These are phyloP conservation scores for Philonicus albiceps DNA, from an alignment of 2,888 invertebrate species.

Conservation along the genomic window DNA sequence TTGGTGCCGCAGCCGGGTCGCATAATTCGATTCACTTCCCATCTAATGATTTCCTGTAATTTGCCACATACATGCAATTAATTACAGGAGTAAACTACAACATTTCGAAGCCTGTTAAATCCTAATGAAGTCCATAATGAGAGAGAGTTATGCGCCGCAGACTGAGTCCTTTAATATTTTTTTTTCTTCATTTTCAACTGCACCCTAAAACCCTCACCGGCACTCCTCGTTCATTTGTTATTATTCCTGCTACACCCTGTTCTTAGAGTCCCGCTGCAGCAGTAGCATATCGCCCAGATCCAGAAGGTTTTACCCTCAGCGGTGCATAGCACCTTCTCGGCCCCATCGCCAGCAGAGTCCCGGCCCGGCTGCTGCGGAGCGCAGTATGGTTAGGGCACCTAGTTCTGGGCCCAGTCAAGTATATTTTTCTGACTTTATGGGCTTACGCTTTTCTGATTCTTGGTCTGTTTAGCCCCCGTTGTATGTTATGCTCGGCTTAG, in stretches of 20 bases:
- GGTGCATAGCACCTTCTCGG: background rate
- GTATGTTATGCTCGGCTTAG: slow-evolving; percentile 33
- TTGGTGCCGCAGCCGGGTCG: slow-evolving; percentile 7
- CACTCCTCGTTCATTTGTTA: slow-evolving; percentile 44
- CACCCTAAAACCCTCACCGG: slow-evolving; percentile 9
- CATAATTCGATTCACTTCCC: slow-evolving; percentile 31
- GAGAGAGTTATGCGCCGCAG: slow-evolving; percentile 45
- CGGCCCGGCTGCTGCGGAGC: background rate
- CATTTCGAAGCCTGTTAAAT: slow-evolving; percentile 48
- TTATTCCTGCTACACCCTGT: background rate
- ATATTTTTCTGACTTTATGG: slow-evolving; percentile 47
- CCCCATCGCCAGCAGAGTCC: background rate
- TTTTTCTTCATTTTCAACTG: background rate
- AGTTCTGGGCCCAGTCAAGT: slow-evolving; percentile 43
- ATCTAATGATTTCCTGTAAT: slow-evolving; percentile 53
- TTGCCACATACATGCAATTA: slow-evolving; percentile 53
- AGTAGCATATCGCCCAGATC: background rate
- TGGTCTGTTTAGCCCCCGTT: slow-evolving; percentile 40
- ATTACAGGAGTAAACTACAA: slow-evolving; percentile 48
- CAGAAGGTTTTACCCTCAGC: background rate
- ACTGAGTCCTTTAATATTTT: slow-evolving; percentile 43
- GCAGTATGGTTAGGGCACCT: background rate
- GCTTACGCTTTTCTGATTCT: slow-evolving; percentile 47
- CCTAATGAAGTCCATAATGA: slow-evolving; percentile 49
- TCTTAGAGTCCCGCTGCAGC: background rate